Conservation (phyloP, 2,888 invertebrate genomes). For the Chymomyza procnemis region DNA sequence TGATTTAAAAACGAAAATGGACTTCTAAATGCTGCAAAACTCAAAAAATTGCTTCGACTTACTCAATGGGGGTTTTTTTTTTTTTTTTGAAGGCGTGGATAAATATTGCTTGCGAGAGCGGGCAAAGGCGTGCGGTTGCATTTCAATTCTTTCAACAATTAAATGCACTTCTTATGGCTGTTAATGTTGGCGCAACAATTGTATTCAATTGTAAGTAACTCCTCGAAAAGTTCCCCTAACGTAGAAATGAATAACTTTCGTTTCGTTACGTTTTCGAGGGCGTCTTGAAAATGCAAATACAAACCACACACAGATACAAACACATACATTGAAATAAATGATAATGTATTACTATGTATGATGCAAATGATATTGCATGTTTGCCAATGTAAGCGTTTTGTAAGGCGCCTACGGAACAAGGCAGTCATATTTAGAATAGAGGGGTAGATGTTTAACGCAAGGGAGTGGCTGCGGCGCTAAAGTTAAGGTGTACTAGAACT, state of each 20-base stretch:
- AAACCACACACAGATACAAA: not conserved
- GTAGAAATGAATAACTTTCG: not conserved
- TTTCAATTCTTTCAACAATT: constrained; percentile 44
- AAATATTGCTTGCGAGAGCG: no score
- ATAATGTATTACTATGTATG: not conserved
- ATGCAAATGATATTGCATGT: constrained; percentile 56
- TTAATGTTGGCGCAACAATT: constrained; percentile 44
- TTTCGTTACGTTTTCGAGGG: not conserved
- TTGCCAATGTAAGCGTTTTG: constrained; percentile 48
- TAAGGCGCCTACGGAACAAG: constrained; percentile 24
- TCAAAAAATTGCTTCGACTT: constrained; percentile 2
- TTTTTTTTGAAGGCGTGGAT: no score
- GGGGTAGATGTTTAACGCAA: not conserved
- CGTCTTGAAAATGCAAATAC: not conserved
- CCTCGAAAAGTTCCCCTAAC: not conserved
- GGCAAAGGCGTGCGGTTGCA: constrained; percentile 12
- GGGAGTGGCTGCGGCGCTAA: not conserved
- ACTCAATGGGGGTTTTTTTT: not conserved
- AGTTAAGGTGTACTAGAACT: not conserved
- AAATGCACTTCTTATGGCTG: constrained; percentile 32
- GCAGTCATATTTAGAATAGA: no score
- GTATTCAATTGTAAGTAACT: not conserved
- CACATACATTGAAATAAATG: not conserved
- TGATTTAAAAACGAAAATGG: constrained; percentile 61
- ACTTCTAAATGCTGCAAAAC: constrained; percentile 38